Base-by-base conservation (phyloP, 2,888 invertebrate genomes). In the Heliconius hortense region DNA sequence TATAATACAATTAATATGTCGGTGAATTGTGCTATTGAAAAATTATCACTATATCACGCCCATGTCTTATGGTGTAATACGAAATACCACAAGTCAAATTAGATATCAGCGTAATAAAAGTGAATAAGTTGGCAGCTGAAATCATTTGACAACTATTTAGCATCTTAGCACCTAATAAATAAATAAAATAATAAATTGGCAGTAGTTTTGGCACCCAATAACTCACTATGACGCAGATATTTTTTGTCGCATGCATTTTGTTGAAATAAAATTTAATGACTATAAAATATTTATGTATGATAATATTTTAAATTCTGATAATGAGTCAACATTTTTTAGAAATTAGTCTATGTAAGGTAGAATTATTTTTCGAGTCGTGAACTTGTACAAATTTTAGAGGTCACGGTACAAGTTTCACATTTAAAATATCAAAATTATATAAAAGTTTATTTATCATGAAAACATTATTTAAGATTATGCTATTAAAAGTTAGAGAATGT, bases 81-180 rank as follows among this genome's bases (percentile, higher is more conserved):
- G 78, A 80, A 81, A 82, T 81, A 86, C 84, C 85, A 82, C 82
- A 80, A 79, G 80, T 82, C 81, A 84, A 82, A 86, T 84, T 85
- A 81, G 79, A 81, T 77, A 78, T 79, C 79, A 80, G 24, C 35
- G 18, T 71, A 39, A 71, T 83, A 82, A 85, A 84, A 79, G 76
- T 75, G 77, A 72, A 75, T 72, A 76, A 76, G 78, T 77, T 72
- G 76, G 75, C 68, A 81, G 77, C 78, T 80, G 68, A 80, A 81
- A 82, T 81, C 78, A 78, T 82, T 82, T 79, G 78, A 80, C 81
- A 81, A 83, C 80, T 78, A 79, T 75, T 81, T 81, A 81, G 76
- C 78, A 75, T 70, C 79, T 80, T 80, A 77, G 77, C 79, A 80
- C 79, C 73, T 79, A 66, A 71, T 80, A 79, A 81, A 68, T 21